These are phyloP conservation scores for Clepsis dumicolana DNA, from an alignment of 2,888 invertebrate genomes.

Conservation along the genomic window DNA sequence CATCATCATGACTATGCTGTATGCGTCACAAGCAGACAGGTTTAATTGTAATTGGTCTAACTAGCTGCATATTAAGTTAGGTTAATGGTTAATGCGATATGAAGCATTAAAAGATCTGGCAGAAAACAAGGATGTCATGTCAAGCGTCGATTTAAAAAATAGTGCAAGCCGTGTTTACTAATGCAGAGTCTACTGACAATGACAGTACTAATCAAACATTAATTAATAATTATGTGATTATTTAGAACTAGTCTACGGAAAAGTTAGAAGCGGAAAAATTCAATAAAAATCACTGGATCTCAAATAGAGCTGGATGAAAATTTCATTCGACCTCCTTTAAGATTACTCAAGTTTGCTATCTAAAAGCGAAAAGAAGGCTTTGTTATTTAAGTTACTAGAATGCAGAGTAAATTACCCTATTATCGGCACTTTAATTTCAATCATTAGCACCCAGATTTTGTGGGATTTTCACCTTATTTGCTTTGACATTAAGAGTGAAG, in stretches of 20 bases:
- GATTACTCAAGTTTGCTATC: not conserved
- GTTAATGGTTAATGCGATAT: not conserved
- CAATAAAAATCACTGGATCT: not conserved
- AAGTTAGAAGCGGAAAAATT: not conserved
- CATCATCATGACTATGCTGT: not conserved
- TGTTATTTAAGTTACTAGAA: too few relatives aligned
- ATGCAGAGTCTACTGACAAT: not conserved
- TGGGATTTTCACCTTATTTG: too few relatives aligned
- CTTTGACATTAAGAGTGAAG: too few relatives aligned
- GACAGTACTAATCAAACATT: too few relatives aligned
- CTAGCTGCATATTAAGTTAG: not conserved
- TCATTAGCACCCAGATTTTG: too few relatives aligned
- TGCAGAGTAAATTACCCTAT: too few relatives aligned
- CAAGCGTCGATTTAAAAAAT: constrained; percentile 16
- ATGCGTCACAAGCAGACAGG: not conserved
- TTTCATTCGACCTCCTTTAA: not conserved
- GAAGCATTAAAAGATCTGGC: constrained; percentile 46
- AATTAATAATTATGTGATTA: not conserved
- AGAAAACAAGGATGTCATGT: constrained; percentile 52
- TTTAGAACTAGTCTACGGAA: too few relatives aligned
- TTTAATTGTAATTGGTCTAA: not conserved
- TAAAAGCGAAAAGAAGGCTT: not conserved
- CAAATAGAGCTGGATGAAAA: not conserved
- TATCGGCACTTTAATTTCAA: too few relatives aligned
- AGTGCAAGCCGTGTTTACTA: constrained; percentile 13